Evolutionary conservation across 2,113 vertebrate species (phyloP).

Genomic region (Engraulis encrasicolus): DNA sequence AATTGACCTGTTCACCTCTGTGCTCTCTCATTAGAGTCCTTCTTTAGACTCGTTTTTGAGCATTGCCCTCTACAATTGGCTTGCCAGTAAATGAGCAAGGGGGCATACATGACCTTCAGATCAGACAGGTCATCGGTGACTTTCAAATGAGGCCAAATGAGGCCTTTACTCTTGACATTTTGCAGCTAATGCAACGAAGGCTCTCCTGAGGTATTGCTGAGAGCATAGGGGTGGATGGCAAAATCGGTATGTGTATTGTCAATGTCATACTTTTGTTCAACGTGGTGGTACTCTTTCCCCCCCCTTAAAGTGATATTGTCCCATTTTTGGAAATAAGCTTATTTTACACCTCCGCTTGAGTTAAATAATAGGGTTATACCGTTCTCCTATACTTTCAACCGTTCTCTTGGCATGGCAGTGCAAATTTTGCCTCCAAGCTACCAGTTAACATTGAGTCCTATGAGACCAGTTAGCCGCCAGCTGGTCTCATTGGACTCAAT

Average conservation of each 20-base stretch:
- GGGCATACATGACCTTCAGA: conserved; percentile 47
- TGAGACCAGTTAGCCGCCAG: too few species aligned
- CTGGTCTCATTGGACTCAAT: too few species aligned
- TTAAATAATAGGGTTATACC: too few species aligned
- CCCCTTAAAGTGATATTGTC: too few species aligned
- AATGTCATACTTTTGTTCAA: conserved; percentile 49
- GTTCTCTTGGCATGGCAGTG: too few species aligned
- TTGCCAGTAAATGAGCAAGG: conserved; percentile 36
- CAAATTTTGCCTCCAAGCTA: too few species aligned
- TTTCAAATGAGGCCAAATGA: conserved; percentile 49
- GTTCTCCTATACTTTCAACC: too few species aligned
- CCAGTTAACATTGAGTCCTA: too few species aligned
- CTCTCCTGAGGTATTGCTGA: conserved; percentile 12
- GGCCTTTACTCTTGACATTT: conserved; percentile 57
- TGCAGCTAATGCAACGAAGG: conserved; percentile 32
- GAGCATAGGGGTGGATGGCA: conserved; percentile 28
- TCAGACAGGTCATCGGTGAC: conserved; percentile 40
- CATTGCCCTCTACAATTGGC: conserved; percentile 21
- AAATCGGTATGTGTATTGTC: conserved; percentile 45
- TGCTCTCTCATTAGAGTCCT: not conserved
- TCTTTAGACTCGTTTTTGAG: not conserved
- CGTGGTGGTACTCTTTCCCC: too few species aligned
- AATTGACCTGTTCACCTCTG: not conserved
- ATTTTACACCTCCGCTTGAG: too few species aligned
- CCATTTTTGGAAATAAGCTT: not conserved